Conservation (phyloP, 2,888 invertebrate genomes). For the Keiferia lycopersicella region DNA sequence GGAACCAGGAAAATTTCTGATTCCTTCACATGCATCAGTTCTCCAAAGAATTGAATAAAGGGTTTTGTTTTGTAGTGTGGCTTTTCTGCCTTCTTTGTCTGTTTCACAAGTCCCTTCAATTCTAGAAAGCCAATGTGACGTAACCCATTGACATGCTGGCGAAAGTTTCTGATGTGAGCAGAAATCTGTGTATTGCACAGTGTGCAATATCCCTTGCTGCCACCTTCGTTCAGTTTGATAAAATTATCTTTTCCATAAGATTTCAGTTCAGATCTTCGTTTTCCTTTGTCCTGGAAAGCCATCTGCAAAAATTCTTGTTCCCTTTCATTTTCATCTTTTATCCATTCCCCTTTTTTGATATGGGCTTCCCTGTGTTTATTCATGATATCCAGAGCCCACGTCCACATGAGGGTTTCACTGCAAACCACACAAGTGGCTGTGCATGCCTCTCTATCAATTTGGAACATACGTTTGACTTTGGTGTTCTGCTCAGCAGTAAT, state of each 20-base stretch:
- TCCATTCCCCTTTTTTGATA: slow-evolving; percentile 21
- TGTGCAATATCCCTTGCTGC: slow-evolving; percentile 53
- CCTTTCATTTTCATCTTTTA: slow-evolving; percentile 2
- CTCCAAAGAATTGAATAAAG: slow-evolving; percentile 33
- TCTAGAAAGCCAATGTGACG: slow-evolving; percentile 52
- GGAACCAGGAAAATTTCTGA: neutral
- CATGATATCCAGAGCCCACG: slow-evolving; percentile 41
- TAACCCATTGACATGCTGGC: slow-evolving; percentile 48
- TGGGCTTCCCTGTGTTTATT: slow-evolving; percentile 34
- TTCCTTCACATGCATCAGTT: neutral
- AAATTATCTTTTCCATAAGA: slow-evolving; percentile 49
- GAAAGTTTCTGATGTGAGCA: slow-evolving; percentile 46
- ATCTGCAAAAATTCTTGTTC: neutral
- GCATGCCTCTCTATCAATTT: slow-evolving; percentile 41
- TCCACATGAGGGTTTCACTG: slow-evolving; percentile 36
- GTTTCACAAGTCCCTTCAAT: slow-evolving; percentile 42
- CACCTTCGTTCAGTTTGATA: slow-evolving; percentile 56
- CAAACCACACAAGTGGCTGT: slow-evolving; percentile 51
- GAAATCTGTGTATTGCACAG: slow-evolving; percentile 52
- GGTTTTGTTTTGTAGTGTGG: slow-evolving; percentile 32
- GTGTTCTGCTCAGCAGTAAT: slow-evolving; percentile 21
- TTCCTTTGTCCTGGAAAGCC: slow-evolving; percentile 46
- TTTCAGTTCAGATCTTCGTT: slow-evolving; percentile 47
- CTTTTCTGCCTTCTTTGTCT: slow-evolving; percentile 35
- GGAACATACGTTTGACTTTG: slow-evolving; percentile 34